Evolutionary conservation across 2,113 vertebrate species (phyloP), one percentile per base, ranked within the genome.

Genomic region (Hyperoodon ampullatus): DNA sequence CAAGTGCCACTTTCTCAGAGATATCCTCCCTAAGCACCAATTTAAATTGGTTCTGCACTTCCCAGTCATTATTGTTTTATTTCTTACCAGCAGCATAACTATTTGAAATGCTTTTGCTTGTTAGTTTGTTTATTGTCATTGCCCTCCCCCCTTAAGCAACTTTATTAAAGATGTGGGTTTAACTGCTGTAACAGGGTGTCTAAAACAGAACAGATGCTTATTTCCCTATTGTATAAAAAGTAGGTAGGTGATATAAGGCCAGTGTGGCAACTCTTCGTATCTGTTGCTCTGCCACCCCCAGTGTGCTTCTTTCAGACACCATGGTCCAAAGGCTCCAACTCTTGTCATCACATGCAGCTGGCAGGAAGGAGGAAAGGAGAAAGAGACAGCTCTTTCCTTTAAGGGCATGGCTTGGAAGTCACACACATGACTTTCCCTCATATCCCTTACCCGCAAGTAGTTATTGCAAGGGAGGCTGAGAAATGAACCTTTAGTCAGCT

Each of bases 101-200:
- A 47, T 82, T 77, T 68, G 63, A 84, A 89, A 78, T 89, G n/a
- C n/a, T 77, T 93, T 92, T 66, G 30, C 60, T 47, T 82, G 30
- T 66, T 44, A 88, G 24, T 70, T 84, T 61, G 12, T 68, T 83
- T 68, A 60, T 77, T 86, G 44, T 72, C 24, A 15, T 93, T 93
- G 42, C 35, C 55, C 8, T 93, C 61, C 55, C n/a, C 55, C 33
- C 60, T 44, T 44, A 80, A 90, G 85, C 21, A 87, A 70, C 65
- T 83, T 80, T 63, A 80, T 63, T 87, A 71, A 91, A 87, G n/a
- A 71, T 63, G 53, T 1, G 55, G 63, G 28, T 86, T 91, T 95
- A 78, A 81, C 53, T 70, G 30, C 77, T 66, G 1, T 74, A 82
- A 75, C 24, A 75, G 39, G 23, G 13, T 81, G 42, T 11, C 47